Conservation (phyloP, 2,113 vertebrate genomes). For the Zootoca vivipara region DNA sequence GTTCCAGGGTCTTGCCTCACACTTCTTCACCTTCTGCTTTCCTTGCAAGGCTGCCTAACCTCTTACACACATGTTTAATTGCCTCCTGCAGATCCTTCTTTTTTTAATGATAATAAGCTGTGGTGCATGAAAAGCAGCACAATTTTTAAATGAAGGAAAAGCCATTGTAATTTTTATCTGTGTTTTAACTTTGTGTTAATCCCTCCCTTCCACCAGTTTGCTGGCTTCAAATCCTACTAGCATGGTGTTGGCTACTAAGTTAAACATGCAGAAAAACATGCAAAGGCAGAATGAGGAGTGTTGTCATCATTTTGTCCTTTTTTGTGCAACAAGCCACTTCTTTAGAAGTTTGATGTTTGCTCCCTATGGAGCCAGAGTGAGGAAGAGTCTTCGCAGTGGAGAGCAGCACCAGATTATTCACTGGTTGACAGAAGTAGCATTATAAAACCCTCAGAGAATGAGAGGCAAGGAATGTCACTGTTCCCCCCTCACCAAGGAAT, state of each 20-base stretch:
- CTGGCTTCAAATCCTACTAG: neutral
- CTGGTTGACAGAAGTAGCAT: neutral
- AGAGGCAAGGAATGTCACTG: neutral
- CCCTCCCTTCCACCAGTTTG: no score
- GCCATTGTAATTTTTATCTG: neutral
- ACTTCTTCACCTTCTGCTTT: neutral
- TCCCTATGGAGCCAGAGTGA: neutral
- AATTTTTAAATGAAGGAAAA: neutral
- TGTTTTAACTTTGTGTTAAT: neutral
- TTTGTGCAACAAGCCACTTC: neutral
- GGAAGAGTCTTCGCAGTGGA: neutral
- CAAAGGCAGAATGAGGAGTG: neutral
- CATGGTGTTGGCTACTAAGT: neutral
- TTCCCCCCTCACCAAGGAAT: neutral
- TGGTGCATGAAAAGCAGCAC: neutral
- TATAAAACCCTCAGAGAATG: neutral
- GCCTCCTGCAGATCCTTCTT: neutral
- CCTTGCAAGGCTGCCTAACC: no score
- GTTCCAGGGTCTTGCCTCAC: neutral
- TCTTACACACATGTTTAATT: neutral
- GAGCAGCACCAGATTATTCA: neutral
- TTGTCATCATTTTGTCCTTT: neutral
- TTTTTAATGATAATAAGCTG: neutral
- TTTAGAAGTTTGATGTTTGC: neutral
- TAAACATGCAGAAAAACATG: neutral